Conservation (phyloP, 2,888 invertebrate genomes). For the Caenorhabditis doughertyi region DNA sequence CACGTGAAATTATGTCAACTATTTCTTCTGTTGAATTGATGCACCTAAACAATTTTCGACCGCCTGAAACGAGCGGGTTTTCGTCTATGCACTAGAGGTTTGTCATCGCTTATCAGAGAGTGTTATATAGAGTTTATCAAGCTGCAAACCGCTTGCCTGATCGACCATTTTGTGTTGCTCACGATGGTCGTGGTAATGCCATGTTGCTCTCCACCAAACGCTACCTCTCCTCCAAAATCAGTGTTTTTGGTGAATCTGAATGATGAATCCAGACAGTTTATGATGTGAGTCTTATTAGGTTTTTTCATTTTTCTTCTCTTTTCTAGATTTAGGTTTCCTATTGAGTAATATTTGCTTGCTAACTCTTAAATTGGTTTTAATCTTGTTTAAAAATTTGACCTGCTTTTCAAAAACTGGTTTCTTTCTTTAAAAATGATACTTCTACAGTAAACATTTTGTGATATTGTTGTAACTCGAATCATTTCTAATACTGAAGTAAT, state of each 20-base stretch:
- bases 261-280: conserved; percentile 55
- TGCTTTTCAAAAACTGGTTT: too few species aligned
- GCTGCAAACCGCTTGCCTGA: conserved; percentile 50
- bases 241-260: conserved; percentile 54
- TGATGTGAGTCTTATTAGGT: conserved; percentile 34
- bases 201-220: conserved; percentile 37
- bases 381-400: too few species aligned
- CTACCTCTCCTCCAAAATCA: conserved; percentile 43
- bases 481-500: too few species aligned
- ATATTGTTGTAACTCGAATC: too few species aligned
- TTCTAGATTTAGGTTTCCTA: neutral
- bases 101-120: conserved; percentile 54
- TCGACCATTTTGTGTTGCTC: conserved; percentile 62
- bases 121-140: conserved; percentile 49
- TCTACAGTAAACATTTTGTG: too few species aligned
- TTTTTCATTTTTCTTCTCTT: neutral
- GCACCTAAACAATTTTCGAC: conserved; percentile 50
- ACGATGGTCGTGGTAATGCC: conserved; percentile 63
- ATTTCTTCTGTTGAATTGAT: conserved; percentile 5
- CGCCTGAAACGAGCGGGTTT: conserved; percentile 44
- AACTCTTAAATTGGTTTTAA: neutral
- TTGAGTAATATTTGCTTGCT: neutral
- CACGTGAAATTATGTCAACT: conserved; percentile 18
- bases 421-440: too few species aligned
- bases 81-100: conserved; percentile 46